phyloP scores from a whole-genome alignment of 2,113 vertebrate species.

The Falcunculus frontatus region DNA sequence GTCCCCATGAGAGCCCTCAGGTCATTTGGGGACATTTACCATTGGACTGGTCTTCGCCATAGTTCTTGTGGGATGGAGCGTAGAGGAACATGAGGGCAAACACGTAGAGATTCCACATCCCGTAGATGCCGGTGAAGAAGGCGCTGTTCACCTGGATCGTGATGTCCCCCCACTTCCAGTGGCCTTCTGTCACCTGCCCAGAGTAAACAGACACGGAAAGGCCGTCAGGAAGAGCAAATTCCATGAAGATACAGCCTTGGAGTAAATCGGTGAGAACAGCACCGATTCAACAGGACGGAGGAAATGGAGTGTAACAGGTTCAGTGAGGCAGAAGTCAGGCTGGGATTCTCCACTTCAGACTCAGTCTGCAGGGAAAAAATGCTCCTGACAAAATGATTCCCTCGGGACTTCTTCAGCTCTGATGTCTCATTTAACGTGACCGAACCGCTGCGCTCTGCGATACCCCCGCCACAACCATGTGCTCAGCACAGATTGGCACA shows the following conservation, averaged over 20 bases:
- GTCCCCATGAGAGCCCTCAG: not conserved
- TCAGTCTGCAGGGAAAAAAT: not conserved
- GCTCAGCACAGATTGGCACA: not conserved
- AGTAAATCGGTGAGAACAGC: not conserved
- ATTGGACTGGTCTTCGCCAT: constrained; percentile 88
- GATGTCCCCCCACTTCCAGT: constrained; percentile 92
- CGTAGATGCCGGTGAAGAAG: constrained; percentile 97
- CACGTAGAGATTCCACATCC: constrained; percentile 99
- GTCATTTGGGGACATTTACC: constrained; percentile 38
- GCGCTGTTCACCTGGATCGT: constrained; percentile 92
- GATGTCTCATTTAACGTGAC: not conserved
- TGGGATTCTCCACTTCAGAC: not conserved
- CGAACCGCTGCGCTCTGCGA: fast-evolving
- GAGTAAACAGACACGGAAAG: not conserved
- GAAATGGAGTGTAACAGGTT: not conserved
- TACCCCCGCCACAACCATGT: fast-evolving
- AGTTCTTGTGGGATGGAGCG: constrained; percentile 94
- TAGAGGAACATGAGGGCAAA: constrained; percentile 98
- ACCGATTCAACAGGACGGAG: fast-evolving
- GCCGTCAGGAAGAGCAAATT: not conserved
- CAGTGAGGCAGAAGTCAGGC: not conserved
- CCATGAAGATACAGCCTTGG: not conserved
- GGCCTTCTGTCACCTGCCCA: constrained; percentile 89
- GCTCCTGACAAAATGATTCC: not conserved
- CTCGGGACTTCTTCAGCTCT: not conserved